Evolutionary conservation across 2,888 invertebrate species (phyloP).

Genomic region (Drosophila kokeensis): DNA sequence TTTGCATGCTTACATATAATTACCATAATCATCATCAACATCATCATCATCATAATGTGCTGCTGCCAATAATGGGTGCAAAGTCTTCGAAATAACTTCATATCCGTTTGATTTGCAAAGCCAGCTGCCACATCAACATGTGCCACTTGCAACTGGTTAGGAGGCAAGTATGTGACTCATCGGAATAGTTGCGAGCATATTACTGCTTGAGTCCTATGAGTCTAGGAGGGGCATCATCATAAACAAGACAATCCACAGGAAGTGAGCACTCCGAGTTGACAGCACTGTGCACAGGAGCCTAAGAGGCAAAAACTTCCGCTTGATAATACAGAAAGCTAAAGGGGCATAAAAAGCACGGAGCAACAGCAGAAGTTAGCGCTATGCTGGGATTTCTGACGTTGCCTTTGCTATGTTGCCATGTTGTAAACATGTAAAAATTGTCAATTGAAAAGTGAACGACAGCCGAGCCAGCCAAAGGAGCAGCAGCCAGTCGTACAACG

Average conservation of each 20-base stretch:
- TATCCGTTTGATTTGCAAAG: slow-evolving; percentile 19
- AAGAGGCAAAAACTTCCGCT: slow-evolving; percentile 47
- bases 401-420: slow-evolving; percentile 61
- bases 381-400: slow-evolving; percentile 15
- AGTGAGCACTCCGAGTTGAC: slow-evolving; percentile 51
- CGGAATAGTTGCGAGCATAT: slow-evolving; percentile 21
- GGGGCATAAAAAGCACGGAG: neutral
- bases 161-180: slow-evolving; percentile 15
- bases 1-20: slow-evolving; percentile 18
- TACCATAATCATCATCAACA: slow-evolving; percentile 46
- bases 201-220: neutral
- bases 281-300: slow-evolving; percentile 18
- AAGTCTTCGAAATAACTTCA: slow-evolving; percentile 21
- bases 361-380: slow-evolving; percentile 26
- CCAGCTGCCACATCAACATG: slow-evolving; percentile 13
- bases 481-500: slow-evolving; percentile 47
- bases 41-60: slow-evolving; percentile 31
- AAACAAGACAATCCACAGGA: slow-evolving; percentile 67
- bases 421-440: slow-evolving; percentile 71
- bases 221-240: slow-evolving; percentile 45
- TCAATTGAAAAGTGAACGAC: slow-evolving; percentile 58
- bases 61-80: neutral
- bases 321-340: slow-evolving; percentile 40
- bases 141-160: neutral
- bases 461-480: slow-evolving; percentile 14